phyloP scores from a whole-genome alignment of 2,888 invertebrate genomes.

The Melieria omissa region DNA sequence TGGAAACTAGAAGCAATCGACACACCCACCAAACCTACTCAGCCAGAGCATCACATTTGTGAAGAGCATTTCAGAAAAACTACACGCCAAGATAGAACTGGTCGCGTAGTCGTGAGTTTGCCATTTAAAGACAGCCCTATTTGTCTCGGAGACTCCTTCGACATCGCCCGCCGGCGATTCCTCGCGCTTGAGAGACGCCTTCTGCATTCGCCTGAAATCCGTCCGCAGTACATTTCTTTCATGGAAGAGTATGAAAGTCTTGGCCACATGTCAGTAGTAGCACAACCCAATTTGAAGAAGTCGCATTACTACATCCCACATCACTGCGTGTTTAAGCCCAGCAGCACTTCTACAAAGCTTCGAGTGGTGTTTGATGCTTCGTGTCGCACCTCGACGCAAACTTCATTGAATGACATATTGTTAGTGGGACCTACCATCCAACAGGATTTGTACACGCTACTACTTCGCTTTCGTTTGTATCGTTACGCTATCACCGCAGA shows the following conservation, averaged over 20 bases:
- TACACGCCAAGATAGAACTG: conserved; percentile 12
- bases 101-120: not conserved
- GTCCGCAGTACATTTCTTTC: not conserved
- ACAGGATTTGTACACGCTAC: conserved; percentile 29
- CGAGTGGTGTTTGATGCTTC: conserved; percentile 36
- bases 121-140: not conserved
- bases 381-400: conserved; percentile 2
- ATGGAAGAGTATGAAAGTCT: conserved; percentile 14
- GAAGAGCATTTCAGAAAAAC: not conserved
- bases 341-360: conserved; percentile 26
- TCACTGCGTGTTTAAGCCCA: conserved; percentile 3
- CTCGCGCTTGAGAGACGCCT: not conserved
- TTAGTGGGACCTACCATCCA: conserved; percentile 37
- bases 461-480: conserved; percentile 15
- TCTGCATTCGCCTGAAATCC: not conserved
- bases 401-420: conserved; percentile 32
- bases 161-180: conserved; percentile 14
- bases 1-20: too few species aligned
- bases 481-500: not conserved
- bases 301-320: conserved; percentile 2
- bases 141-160: not conserved
- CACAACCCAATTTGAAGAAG: not conserved
- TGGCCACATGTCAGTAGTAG: conserved; percentile 17
- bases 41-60: conserved; percentile 8
- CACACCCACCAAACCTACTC: too few species aligned